Evolutionary conservation across 2,888 invertebrate species (phyloP), one percentile per base, ranked within the genome.

Genomic region (Tinea pellionella): DNA sequence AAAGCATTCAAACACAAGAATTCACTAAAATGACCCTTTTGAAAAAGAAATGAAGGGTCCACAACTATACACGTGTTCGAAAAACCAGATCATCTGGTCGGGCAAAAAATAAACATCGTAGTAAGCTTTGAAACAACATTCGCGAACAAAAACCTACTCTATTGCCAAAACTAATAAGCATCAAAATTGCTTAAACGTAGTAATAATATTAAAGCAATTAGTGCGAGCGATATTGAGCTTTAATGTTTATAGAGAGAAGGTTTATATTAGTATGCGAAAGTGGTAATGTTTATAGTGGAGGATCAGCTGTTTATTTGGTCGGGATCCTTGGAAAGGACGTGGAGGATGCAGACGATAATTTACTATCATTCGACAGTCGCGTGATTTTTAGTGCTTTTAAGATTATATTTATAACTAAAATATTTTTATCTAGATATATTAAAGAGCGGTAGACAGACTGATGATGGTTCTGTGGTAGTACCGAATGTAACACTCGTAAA

Each of bases 261-360:
- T 2, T 47, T n/a, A 47, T 13, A 15, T 3, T 57, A 13, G 13
- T 1, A 13, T 32, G 19, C 62, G 63, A 43, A 47, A n/a, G 32
- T 62, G 61, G 62, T 65, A 65, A 67, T 67, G 69, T 67, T 68
- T 68, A 67, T 68, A 70, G 69, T 71, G 67, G 65, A 68, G 69
- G 65, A 73, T 73, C 73, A 73, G 73, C 73, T 73, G 73, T 73
- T 72, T 72, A 32, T 57, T 30, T 57, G 3, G 57, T 32, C 15
- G 55, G 13, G 37, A 59, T 59, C 59, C 29, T 59, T 47, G 59
- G 30, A 47, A 59, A 59, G 43, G 59, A 59, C 59, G 47, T 19
- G 59, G 2, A 59, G 47, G 43, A 13, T 59, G 47, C 24, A 29
- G 19, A 6, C 42, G 1, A 59, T 42, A 42, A 41, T 42, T 41